Evolutionary conservation across 1,140 invertebrate species (phyloP), one percentile per base, ranked within the genome.

Genomic region (Doryteuthis pealeii): DNA sequence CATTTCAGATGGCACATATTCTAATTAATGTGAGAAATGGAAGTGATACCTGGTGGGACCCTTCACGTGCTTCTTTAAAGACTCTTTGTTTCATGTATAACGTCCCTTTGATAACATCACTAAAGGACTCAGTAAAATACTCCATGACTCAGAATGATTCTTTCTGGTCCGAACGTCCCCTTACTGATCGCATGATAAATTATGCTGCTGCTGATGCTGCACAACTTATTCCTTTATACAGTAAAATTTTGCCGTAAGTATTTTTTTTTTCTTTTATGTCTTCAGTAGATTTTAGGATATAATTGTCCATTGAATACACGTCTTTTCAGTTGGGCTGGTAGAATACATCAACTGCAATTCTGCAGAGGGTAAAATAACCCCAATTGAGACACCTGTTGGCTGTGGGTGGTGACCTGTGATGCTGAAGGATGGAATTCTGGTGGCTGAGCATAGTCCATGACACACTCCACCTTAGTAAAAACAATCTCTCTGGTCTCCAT

Each of bases 201-300:
- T 62, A 62, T 62, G 58, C 58, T n/a, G 58, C 58, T 62, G 28
- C 58, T 26, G 58, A 62, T 62, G 58, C 58, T 62, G 58, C 58
- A 26, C 28, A 26, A 30, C 58, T 62, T n/a, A 62, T 62, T 26
- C 58, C 58, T 62, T 30, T 62, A 26, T 62, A 30, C 22, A 3
- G 28, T 5, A 62, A 62, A 15, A 62, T 62, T n/a, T 30, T 26
- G 3, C 5, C 28, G 58, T 62, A 15, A 62, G 58, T 30, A 3
- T 62, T 30, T 14, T 10, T 40, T 40, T 40, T 40, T 40, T 10
- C 35, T 40, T 40, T 40, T 40, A 3, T 40, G 3, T 40, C 35
- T 40, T 40, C 10, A 3, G n/a, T n/a, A n/a, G n/a, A n/a, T n/a
- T n/a, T n/a, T n/a, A n/a, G n/a, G n/a, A n/a, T n/a, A n/a, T n/a